These are phyloP conservation scores for Prunella strophiata DNA, from an alignment of 2,797 vertebrate species.

Conservation along the genomic window DNA sequence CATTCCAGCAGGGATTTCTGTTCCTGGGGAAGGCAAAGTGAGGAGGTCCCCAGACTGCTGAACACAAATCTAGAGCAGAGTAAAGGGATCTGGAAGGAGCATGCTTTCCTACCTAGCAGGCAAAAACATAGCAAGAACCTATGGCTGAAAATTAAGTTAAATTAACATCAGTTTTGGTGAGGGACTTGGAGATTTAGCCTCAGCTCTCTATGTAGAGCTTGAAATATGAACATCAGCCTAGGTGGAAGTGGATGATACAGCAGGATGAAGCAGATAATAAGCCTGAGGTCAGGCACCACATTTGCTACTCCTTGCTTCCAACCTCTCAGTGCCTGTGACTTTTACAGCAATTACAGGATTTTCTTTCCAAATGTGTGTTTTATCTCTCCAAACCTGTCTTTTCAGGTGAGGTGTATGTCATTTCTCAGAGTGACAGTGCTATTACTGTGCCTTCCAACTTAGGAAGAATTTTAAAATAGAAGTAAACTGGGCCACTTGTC, in stretches of 20 bases:
- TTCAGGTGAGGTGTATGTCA: background rate
- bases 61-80: background rate
- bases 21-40: background rate
- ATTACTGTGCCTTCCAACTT: background rate
- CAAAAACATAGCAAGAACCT: background rate
- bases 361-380: background rate
- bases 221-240: background rate
- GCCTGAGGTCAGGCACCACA: background rate
- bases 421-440: background rate
- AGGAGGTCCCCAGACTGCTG: accelerated
- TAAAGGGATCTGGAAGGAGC: background rate
- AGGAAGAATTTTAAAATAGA: background rate
- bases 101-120: background rate
- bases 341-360: background rate
- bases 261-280: background rate
- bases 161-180: background rate
- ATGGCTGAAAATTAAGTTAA: background rate
- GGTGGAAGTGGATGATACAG: background rate
- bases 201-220: background rate
- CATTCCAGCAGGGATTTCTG: background rate
- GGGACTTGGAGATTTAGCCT: background rate
- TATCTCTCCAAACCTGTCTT: background rate
- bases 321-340: background rate
- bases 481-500: background rate
- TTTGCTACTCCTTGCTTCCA: background rate